phyloP scores from a whole-genome alignment of 2,888 invertebrate genomes.

The Eupeodes latifasciatus region DNA sequence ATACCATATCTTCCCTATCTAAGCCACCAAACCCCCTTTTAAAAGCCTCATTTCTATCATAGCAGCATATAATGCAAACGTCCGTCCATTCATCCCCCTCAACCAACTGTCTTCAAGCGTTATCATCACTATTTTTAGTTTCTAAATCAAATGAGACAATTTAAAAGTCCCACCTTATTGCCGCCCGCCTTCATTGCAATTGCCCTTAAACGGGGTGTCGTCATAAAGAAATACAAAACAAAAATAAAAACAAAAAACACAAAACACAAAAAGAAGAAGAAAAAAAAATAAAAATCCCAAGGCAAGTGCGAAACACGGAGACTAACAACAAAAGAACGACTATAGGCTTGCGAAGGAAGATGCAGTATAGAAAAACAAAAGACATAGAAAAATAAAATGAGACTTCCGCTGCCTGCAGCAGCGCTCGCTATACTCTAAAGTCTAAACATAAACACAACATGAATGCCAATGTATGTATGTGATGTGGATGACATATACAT shows the following conservation, averaged over 20 bases:
- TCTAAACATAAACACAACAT: constrained; percentile 74
- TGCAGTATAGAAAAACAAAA: constrained; percentile 62
- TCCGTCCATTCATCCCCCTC: constrained; percentile 41
- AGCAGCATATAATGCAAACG: neutral
- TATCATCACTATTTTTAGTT: constrained; percentile 70
- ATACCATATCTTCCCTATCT: neutral
- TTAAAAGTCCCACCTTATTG: constrained; percentile 48
- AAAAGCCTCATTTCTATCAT: neutral
- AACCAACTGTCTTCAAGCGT: constrained; percentile 43
- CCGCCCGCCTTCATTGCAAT: constrained; percentile 25
- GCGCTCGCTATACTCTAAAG: constrained; percentile 27
- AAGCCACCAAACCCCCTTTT: neutral
- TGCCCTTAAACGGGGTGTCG: constrained; percentile 52
- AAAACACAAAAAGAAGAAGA: neutral
- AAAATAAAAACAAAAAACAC: neutral
- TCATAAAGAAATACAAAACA: neutral
- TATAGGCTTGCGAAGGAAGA: constrained; percentile 57
- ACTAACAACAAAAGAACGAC: constrained; percentile 59
- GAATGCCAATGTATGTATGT: constrained; percentile 35
- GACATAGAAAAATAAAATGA: constrained; percentile 70
- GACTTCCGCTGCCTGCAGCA: constrained; percentile 75
- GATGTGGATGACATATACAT: neutral
- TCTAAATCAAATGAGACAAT: constrained; percentile 74
- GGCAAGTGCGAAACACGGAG: constrained; percentile 71
- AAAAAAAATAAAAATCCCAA: constrained; percentile 46